Percentiles rank a stretch among this genome's conserved stretches.
Conservation (phyloP, 2,797 vertebrate genomes). For the Apodemus agrarius region DNA sequence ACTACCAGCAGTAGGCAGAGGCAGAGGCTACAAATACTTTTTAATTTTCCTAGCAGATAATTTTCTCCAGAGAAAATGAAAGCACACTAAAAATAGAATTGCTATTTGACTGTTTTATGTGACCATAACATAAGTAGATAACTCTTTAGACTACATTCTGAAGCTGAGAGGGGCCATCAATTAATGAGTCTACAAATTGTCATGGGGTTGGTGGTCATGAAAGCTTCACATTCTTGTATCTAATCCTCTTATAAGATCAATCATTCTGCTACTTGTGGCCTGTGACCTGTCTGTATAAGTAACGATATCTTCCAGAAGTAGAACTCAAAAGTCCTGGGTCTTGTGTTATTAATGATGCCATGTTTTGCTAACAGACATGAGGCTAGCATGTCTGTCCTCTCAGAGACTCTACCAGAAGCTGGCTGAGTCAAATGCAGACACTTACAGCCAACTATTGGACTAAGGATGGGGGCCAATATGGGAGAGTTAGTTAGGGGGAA, state of each 20-base stretch:
- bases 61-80: conserved; percentile 39
- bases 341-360: background rate
- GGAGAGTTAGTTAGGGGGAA: background rate
- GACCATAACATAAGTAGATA: conserved; percentile 39
- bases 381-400: background rate
- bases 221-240: background rate
- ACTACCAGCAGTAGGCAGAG: conserved; percentile 41
- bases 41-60: conserved; percentile 48
- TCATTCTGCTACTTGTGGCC: background rate
- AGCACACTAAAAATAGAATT: conserved; percentile 62
- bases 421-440: background rate
- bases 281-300: background rate
- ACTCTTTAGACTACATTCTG: conserved; percentile 17
- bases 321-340: background rate
- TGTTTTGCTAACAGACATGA: background rate
- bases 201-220: background rate
- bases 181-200: background rate
- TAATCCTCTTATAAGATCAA: background rate
- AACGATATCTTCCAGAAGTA: conserved; percentile 5
- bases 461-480: background rate
- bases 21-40: conserved; percentile 27
- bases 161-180: background rate
- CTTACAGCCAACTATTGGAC: background rate
- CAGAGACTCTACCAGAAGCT: background rate
- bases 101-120: conserved; percentile 11